A percentile compares a stretch with the other conserved stretches of the same genome.
Conservation (phyloP, 2,888 invertebrate species). For the Pyrochroa serraticornis region DNA sequence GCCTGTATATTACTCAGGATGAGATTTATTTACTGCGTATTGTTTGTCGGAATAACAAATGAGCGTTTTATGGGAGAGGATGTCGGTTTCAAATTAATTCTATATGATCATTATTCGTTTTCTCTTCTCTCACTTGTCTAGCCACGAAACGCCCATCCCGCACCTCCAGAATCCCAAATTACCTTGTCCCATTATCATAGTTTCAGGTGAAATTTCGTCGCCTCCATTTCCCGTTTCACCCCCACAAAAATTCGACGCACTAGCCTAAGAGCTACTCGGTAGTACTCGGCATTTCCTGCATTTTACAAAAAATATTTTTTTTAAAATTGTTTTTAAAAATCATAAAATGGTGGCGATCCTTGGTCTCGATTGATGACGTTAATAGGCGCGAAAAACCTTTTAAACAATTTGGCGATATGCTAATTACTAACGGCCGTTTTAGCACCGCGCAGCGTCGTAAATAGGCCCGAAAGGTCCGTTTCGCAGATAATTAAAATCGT, state of each 20-base stretch:
- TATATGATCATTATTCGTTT: constrained; percentile 43
- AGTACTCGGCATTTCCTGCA: too few species aligned
- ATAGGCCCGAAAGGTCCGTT: constrained; percentile 7
- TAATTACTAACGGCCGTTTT: constrained; percentile 11
- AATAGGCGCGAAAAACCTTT: neutral
- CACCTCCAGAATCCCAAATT: neutral
- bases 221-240: too few species aligned
- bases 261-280: too few species aligned
- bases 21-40: constrained; percentile 54
- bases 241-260: too few species aligned
- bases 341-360: too few species aligned
- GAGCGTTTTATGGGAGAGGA: constrained; percentile 47
- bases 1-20: constrained; percentile 46
- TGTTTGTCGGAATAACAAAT: constrained; percentile 50
- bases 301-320: too few species aligned
- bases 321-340: too few species aligned
- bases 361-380: neutral
- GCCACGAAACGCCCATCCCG: neutral
- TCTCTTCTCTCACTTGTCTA: too few species aligned
- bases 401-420: neutral
- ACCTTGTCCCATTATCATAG: neutral
- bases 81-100: constrained; percentile 46
- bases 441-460: constrained; percentile 10
- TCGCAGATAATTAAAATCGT: constrained; percentile 14
- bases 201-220: neutral